Percentiles rank a stretch among this genome's conserved stretches.
phyloP scores from a whole-genome alignment of 2,888 invertebrate genomes.

The Steinernema hermaphroditum region DNA sequence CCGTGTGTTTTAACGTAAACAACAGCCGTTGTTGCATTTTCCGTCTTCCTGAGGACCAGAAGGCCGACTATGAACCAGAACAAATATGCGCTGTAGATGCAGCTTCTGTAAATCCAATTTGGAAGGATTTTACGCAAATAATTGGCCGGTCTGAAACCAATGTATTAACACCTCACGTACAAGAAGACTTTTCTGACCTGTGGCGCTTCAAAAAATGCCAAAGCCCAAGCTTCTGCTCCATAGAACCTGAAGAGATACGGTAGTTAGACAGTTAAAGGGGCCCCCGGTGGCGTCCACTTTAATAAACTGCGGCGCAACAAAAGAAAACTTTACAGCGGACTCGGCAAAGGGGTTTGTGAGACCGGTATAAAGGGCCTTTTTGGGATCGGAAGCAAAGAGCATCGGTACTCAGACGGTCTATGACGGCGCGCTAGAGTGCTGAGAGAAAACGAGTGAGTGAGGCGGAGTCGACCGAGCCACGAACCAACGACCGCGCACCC shows the following conservation, averaged over 20 bases:
- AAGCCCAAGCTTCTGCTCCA: conserved; percentile 2
- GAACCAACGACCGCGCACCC: conserved; percentile 23
- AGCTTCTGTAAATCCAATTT: conserved; percentile 30
- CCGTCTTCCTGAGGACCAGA: conserved; percentile 61
- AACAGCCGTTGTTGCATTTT: conserved; percentile 62
- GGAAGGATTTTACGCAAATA: neutral
- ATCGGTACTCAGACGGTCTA: conserved; percentile 20
- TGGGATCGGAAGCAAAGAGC: conserved; percentile 22
- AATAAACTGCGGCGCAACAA: conserved; percentile 3
- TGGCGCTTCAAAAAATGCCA: neutral
- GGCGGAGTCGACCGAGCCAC: conserved; percentile 20
- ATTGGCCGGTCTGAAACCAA: neutral
- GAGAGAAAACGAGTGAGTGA: conserved; percentile 29
- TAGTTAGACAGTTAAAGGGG: neutral
- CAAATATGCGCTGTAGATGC: conserved; percentile 37
- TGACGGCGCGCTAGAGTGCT: conserved; percentile 10
- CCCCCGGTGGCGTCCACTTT: neutral
- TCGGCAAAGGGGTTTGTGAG: neutral
- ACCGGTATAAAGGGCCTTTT: conserved; percentile 20
- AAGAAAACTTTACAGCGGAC: conserved; percentile 29
- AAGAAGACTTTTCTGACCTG: neutral
- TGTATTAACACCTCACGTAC: too few relatives aligned
- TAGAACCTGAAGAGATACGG: conserved; percentile 6
- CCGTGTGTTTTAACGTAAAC: conserved; percentile 61
- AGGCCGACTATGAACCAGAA: conserved; percentile 52